Percentiles rank a stretch among this genome's conserved stretches.
Evolutionary conservation across 2,113 vertebrate genomes (phyloP).

Genomic region (Chunga burmeisteri): DNA sequence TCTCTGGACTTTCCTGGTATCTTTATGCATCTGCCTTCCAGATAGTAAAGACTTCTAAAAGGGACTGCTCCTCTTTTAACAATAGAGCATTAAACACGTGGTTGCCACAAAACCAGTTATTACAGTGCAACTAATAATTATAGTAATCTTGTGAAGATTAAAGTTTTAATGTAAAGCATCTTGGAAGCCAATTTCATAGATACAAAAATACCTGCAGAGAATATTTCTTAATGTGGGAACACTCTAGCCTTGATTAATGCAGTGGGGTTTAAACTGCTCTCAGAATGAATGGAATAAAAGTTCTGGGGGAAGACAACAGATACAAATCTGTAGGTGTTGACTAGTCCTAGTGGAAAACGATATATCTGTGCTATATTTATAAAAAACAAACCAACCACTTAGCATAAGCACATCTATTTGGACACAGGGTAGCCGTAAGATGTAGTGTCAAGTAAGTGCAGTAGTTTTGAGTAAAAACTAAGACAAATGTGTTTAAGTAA

Average conservation of each 20-base stretch:
- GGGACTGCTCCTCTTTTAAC: slow-evolving; percentile 5
- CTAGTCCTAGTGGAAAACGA: not conserved
- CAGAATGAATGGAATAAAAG: not conserved
- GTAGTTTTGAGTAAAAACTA: not conserved
- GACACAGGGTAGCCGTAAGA: not conserved
- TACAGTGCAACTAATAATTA: slow-evolving; percentile 52
- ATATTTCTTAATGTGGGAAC: slow-evolving; percentile 42
- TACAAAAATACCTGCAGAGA: slow-evolving; percentile 13
- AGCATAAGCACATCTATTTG: not conserved
- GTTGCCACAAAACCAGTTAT: slow-evolving; percentile 41
- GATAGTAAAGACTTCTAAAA: slow-evolving; percentile 43
- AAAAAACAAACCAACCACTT: not conserved
- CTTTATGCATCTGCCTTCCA: slow-evolving; percentile 40
- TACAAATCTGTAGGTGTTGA: not conserved
- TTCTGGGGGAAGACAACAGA: not conserved
- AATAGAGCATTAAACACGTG: slow-evolving; percentile 32
- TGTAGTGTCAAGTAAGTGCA: not conserved
- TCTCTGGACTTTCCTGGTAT: slow-evolving; percentile 16
- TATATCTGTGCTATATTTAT: not conserved
- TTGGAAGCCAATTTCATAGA: slow-evolving; percentile 40
- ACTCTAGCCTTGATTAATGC: not conserved
- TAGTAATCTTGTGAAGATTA: slow-evolving; percentile 41
- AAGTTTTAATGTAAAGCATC: slow-evolving; percentile 52
- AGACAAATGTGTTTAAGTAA: not conserved
- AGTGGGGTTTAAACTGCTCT: not conserved